Evolutionary conservation across 2,888 invertebrate species (phyloP), one percentile per base, ranked within the genome.

Genomic region (Pyralis farinalis): DNA sequence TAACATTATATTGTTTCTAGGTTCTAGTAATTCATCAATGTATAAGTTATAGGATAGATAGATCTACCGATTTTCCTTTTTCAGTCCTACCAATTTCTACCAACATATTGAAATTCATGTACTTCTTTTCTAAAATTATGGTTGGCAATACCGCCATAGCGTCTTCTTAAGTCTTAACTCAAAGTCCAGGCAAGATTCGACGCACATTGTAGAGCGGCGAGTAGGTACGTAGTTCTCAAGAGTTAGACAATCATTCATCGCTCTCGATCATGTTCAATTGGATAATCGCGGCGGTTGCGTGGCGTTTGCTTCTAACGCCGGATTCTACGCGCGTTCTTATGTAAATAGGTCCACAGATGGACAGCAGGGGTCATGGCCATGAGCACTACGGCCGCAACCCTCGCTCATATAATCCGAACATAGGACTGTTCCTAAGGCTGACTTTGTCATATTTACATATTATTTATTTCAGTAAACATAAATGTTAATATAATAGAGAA

Each of bases 261-360:
- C 63, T 68, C 71, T 73, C 74, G 76, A 79, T 80, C 70, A 68
- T 51, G 55, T 69, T 81, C 82, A 84, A 85, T 84, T 84, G 85
- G 80, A 83, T 83, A 83, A 84, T 80, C 68, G 71, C 67, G 60
- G 59, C 58, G 72, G 63, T 71, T 72, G 63, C 64, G 66, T 59
- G 56, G 70, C 62, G 53, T 57, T 65, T 54, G 55, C 57, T 61
- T 69, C 69, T 67, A 67, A 59, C 59, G 58, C 51, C 58, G 60
- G 63, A 62, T 60, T 53, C 58, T 58, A 63, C 60, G 35, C 36
- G 61, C 63, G 66, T 71, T 79, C 77, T 79, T 74, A 77, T 75
- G 79, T 80, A 74, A 77, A 79, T 78, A 72, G 57, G 53, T 49
- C 62, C 50, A 58, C 51, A 53, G 49, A 49, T 51, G 55, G 55